These are phyloP conservation scores for Syrmaticus mikado DNA, from an alignment of 2,113 vertebrate species.

Conservation along the genomic window DNA sequence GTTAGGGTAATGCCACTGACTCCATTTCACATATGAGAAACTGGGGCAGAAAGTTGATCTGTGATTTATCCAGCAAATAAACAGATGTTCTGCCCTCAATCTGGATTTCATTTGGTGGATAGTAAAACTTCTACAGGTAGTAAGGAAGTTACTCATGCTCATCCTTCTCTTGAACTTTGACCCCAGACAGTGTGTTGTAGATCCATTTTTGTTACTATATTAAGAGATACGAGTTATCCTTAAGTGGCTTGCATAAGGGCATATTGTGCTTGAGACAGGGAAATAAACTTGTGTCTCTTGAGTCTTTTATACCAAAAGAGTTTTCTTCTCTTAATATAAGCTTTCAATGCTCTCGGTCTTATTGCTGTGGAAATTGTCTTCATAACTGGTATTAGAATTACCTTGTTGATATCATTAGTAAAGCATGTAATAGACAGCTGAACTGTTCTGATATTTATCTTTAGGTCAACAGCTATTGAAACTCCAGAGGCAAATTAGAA, in stretches of 20 bases:
- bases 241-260: background rate
- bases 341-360: background rate
- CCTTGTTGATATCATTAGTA: conserved; percentile 47
- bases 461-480: conserved; percentile 33
- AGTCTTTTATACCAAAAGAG: background rate
- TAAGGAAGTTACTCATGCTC: background rate
- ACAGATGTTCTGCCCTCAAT: background rate
- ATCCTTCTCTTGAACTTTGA: background rate
- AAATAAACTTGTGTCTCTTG: background rate
- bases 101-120: background rate
- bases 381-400: background rate
- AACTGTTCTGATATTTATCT: conserved; percentile 25
- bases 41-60: background rate
- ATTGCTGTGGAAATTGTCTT: conserved; percentile 19
- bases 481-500: conserved; percentile 29
- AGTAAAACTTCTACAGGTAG: background rate
- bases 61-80: background rate
- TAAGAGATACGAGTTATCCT: background rate
- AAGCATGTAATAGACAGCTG: background rate
- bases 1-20: background rate
- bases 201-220: no score
- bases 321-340: background rate
- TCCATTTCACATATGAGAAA: background rate
- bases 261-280: background rate
- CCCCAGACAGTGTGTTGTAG: background rate